These are phyloP conservation scores for Idaea straminata DNA, from an alignment of 2,888 invertebrate genomes.

Conservation along the genomic window DNA sequence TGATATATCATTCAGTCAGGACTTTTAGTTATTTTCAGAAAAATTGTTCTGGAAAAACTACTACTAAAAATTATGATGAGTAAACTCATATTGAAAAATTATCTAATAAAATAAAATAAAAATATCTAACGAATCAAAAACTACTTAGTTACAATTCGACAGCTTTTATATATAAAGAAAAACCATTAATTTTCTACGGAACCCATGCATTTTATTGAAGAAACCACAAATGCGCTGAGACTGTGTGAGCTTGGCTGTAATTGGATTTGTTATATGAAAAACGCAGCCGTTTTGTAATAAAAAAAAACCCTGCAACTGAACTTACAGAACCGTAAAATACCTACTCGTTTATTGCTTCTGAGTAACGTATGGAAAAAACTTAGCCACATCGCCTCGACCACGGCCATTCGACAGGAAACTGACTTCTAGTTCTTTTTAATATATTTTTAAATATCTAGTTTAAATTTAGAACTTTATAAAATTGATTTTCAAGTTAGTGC, in stretches of 20 bases:
- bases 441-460: background rate
- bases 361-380: background rate
- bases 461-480: background rate
- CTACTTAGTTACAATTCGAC: too few relatives aligned
- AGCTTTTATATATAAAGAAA: too few relatives aligned
- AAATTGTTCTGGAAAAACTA: too few relatives aligned
- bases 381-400: background rate
- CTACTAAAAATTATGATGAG: too few relatives aligned
- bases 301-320: slow-evolving; percentile 7
- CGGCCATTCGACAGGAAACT: slow-evolving; percentile 9
- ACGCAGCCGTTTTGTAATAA: slow-evolving; percentile 20
- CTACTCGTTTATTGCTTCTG: slow-evolving; percentile 11
- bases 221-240: background rate
- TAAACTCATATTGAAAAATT: too few relatives aligned
- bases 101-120: too few relatives aligned
- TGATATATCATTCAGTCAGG: too few relatives aligned
- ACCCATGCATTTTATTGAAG: background rate
- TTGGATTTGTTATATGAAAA: slow-evolving; percentile 46
- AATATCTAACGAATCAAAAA: too few relatives aligned
- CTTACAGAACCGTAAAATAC: slow-evolving; percentile 11
- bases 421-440: background rate
- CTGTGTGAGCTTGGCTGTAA: slow-evolving; percentile 26
- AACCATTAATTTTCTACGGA: slow-evolving; percentile 7
- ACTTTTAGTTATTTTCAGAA: too few relatives aligned
- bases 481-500: background rate